phyloP scores from a whole-genome alignment of 2,113 vertebrate genomes.

The Arenaria interpres region DNA sequence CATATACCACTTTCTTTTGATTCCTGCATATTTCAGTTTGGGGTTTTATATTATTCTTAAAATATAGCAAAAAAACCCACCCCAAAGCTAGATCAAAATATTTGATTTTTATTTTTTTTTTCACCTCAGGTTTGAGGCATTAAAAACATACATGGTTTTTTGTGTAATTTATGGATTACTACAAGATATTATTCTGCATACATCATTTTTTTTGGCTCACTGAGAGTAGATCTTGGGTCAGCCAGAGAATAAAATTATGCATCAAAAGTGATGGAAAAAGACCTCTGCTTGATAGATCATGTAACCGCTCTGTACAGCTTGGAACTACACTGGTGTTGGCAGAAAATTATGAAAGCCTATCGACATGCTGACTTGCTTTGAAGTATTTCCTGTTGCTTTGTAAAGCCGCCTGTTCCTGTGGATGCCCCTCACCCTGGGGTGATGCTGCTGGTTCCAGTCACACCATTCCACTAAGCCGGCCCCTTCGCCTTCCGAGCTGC shows the following conservation, averaged over 20 bases:
- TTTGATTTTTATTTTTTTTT: not conserved
- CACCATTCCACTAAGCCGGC: not conserved
- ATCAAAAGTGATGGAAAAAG: slow-evolving; percentile 35
- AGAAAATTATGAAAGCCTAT: not conserved
- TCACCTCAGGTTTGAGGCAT: not conserved
- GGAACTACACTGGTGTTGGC: not conserved
- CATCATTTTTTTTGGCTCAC: slow-evolving; percentile 38
- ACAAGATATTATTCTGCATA: not conserved
- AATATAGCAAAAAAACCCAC: not conserved
- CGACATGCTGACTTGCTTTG: not conserved
- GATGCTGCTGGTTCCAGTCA: not conserved
- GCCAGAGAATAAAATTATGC: slow-evolving; percentile 37
- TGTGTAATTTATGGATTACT: slow-evolving; percentile 19
- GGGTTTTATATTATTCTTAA: not conserved
- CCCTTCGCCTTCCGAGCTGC: not conserved
- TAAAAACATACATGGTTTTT: not conserved
- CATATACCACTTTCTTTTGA: not conserved
- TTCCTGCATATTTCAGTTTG: not conserved
- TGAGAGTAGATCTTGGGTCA: not conserved
- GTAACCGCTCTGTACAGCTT: not conserved
- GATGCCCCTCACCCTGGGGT: not conserved
- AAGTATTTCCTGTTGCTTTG: not conserved
- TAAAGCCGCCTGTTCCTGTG: not conserved
- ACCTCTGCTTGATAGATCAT: not conserved
- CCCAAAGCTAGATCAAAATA: not conserved